A percentile compares a stretch with the other conserved stretches of the same genome.
Conservation (phyloP, 2,113 vertebrate species). For the Catharus minimus region DNA sequence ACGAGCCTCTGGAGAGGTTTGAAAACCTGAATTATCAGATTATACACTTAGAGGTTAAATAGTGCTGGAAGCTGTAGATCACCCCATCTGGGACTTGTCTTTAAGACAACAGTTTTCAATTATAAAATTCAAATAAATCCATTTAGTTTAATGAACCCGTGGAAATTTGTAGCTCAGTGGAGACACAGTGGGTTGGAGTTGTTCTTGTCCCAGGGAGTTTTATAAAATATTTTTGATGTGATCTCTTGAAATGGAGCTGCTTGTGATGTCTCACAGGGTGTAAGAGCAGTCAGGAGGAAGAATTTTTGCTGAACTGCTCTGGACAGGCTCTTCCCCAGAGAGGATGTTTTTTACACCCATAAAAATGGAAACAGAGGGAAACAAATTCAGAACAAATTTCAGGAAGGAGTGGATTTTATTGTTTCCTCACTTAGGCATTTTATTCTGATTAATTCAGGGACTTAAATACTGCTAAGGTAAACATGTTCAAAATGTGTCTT, state of each 20-base stretch:
- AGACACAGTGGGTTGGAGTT: neutral
- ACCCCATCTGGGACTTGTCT: constrained; percentile 52
- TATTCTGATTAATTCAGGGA: neutral
- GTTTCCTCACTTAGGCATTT: fast-evolving
- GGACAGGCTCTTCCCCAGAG: neutral
- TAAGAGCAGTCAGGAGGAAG: neutral
- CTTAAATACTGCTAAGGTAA: neutral
- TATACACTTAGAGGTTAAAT: constrained; percentile 50
- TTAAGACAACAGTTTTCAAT: constrained; percentile 64
- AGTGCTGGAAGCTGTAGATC: constrained; percentile 68
- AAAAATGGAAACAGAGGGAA: neutral
- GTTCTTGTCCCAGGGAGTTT: neutral
- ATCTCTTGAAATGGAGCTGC: neutral
- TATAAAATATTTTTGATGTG: fast-evolving
- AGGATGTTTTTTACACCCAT: neutral
- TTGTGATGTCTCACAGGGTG: neutral
- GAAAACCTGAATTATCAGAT: neutral
- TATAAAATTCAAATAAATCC: constrained; percentile 62
- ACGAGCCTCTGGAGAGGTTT: neutral
- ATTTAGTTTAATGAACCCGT: constrained; percentile 39
- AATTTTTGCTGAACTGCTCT: neutral
- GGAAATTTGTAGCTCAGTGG: neutral
- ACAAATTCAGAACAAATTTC: too few species aligned
- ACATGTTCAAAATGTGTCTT: fast-evolving
- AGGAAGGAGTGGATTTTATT: neutral